Conservation (phyloP, 2,888 invertebrate genomes). For the Spatulosminthurus flaviceps region DNA sequence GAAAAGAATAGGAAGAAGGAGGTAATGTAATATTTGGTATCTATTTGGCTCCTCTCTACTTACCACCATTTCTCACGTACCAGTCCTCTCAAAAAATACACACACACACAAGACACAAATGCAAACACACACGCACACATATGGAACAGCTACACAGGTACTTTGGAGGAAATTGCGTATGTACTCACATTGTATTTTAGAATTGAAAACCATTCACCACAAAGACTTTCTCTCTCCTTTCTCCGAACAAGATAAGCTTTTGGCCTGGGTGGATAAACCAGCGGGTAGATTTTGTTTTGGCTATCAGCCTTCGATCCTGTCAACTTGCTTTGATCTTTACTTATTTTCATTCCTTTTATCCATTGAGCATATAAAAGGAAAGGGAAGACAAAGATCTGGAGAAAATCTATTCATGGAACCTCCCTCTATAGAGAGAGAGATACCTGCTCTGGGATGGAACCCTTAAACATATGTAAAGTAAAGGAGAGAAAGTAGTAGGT, state of each 20-base stretch:
- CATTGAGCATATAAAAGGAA: neutral
- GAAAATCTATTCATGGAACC: no score
- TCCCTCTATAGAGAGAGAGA: no score
- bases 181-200: neutral
- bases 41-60: no score
- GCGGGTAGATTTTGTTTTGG: neutral
- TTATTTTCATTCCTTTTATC: conserved; percentile 18
- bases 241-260: neutral
- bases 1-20: no score
- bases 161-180: neutral
- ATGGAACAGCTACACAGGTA: neutral
- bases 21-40: no score
- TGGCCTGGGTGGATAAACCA: conserved; percentile 6
- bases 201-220: conserved; percentile 2
- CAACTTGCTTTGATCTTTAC: neutral
- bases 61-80: no score
- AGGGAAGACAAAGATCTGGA: neutral
- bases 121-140: no score
- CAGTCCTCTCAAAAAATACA: no score
- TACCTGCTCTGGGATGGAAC: no score
- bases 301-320: neutral
- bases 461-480: no score
- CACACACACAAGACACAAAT: no score
- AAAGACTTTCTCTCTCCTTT: neutral
- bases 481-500: no score